Evolutionary conservation across 2,888 invertebrate genomes (phyloP), one percentile per base, ranked within the genome.

Genomic region (Habrosyne pyritoides): DNA sequence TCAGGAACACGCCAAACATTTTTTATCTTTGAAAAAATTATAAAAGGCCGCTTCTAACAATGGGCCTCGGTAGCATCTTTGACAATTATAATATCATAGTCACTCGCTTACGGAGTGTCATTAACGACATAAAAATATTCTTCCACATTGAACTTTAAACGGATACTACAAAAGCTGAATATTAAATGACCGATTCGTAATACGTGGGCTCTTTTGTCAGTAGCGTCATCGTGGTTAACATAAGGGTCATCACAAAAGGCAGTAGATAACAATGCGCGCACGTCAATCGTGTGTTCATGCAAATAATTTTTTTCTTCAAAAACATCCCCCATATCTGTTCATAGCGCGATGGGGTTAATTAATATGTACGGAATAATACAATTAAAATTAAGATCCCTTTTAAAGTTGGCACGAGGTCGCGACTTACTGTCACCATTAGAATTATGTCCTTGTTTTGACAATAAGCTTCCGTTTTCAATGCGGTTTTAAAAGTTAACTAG

Each of bases 191-290:
- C 66, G 56, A 60, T 64, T 59, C 49, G 63, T 61, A 60, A 63
- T 69, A 74, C 68, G 69, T 81, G 61, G 66, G 71, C 61, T 77
- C 70, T 86, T 87, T 79, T 74, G 66, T 69, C 63, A 65, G 64
- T 68, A 66, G 62, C 65, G 64, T 66, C 65, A 74, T 76, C 77
- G 83, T 81, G 83, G 86, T 88, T 87, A 89, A 88, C 88, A 86
- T 84, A 87, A 89, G 92, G 92, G 92, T 92, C 92, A 92, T 92
- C 92, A 92, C 91, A 91, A 92, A 90, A 90, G 91, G 85, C 88
- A 85, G 77, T 79, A 87, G 90, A 92, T 87, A 90, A 92, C 92
- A 92, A 92, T 89, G 79, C 84, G 81, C 91, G 87, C 79, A 90
- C 89, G 92, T 91, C 92, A 90, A 90, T 89, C 92, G 92, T 89